Evolutionary conservation across 2,113 vertebrate species (phyloP), one percentile per base, ranked within the genome.

Genomic region (Hucho hucho): DNA sequence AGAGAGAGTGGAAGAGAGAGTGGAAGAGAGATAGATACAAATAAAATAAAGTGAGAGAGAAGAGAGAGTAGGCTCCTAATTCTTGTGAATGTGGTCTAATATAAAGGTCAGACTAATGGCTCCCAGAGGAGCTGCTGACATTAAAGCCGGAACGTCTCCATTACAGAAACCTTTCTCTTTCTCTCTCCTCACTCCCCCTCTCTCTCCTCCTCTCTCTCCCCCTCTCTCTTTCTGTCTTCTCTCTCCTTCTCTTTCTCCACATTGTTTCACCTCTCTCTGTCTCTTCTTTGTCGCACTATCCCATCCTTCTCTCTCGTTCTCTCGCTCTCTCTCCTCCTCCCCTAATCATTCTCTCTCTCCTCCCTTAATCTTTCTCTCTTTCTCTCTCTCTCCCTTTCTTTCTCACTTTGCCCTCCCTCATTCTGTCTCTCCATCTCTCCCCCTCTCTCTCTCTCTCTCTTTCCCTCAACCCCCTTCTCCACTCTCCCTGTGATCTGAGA

Each of bases 21-120:
- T 22, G 5, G 53, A 16, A 73, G 59, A 64, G 47, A 49, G 77
- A 75, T 47, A 73, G 76, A 7, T 65, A 66, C 11, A 67, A 26
- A 67, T 29, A 68, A 28, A 65, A 20, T 58, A 69, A 72, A 75
- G 63, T 46, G 73, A 71, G 13, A 72, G 37, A 43, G 9, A 43
- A 12, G 37, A 43, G 37, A 78, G 49, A 81, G 49, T 81, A 78
- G 47, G 32, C 68, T 65, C 24, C 59, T 16, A 24, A 43, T 9
- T 25, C 4, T 26, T 69, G 16, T 78, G 75, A 73, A 69, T 70
- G 74, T 58, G 67, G 77, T 79, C 74, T 76, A 84, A 87, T 79
- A 84, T 74, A 90, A 91, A 92, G 89, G 90, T 92, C 93, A 92
- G 86, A 68, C 78, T 88, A 87, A 90, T 87, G 87, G 83, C 74